phyloP scores from a whole-genome alignment of 2,888 invertebrate genomes.

The Brenthis ino region DNA sequence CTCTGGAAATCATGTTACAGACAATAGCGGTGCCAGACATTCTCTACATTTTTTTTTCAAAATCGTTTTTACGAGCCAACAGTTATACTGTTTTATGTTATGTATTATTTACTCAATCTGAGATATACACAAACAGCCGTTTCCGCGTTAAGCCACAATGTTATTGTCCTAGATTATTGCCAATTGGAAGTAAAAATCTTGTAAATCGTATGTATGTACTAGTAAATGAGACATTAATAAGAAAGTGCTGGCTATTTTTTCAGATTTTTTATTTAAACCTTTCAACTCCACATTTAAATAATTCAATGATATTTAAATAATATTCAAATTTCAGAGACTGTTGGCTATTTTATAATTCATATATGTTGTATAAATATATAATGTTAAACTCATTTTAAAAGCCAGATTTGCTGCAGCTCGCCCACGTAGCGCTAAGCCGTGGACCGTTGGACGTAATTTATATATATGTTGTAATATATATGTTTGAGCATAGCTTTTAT shows the following conservation, averaged over 20 bases:
- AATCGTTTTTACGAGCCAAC: constrained; percentile 7
- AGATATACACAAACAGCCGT: background rate
- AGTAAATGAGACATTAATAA: too few species aligned
- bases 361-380: background rate
- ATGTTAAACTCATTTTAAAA: background rate
- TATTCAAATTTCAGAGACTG: too few species aligned
- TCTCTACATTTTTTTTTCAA: constrained; percentile 14
- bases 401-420: background rate
- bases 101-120: background rate
- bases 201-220: too few species aligned
- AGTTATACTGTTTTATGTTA: background rate
- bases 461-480: background rate
- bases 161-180: background rate
- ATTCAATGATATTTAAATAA: too few species aligned
- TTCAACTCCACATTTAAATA: too few species aligned
- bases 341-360: background rate
- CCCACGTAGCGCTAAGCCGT: constrained; percentile 4
- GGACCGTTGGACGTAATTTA: constrained; percentile 15
- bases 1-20: constrained; percentile 28
- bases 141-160: background rate
- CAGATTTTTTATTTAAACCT: too few species aligned
- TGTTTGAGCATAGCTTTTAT: constrained; percentile 16
- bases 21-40: constrained; percentile 28
- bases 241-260: too few species aligned
- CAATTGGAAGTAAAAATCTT: too few species aligned